These are phyloP conservation scores for Anarhynchus alexandrinus DNA, from an alignment of 2,113 vertebrate species.

Conservation along the genomic window DNA sequence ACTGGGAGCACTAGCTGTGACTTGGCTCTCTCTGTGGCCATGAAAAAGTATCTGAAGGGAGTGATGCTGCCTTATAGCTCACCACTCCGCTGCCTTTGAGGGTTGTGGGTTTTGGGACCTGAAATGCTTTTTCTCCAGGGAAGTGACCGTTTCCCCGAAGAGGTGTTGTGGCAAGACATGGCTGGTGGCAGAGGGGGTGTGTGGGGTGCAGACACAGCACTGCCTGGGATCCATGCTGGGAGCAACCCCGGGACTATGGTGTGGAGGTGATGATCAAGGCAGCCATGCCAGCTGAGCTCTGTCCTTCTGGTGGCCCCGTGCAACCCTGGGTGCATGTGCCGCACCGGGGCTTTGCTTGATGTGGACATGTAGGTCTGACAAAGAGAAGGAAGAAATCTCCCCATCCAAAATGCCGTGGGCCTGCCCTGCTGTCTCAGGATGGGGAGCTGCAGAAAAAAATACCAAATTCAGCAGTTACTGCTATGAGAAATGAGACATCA, in stretches of 20 bases:
- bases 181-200: neutral
- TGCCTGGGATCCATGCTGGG: neutral
- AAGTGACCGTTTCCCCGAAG: neutral
- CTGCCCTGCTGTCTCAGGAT: too few relatives aligned
- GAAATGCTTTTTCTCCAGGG: neutral
- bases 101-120: neutral
- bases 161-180: neutral
- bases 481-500: too few relatives aligned
- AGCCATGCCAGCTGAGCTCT: neutral
- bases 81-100: neutral
- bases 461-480: too few relatives aligned
- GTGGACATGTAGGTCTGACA: neutral
- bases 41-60: neutral
- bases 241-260: neutral
- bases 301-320: neutral
- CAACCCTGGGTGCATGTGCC: too few relatives aligned
- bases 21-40: neutral
- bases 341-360: accelerated
- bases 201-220: neutral
- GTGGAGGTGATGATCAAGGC: neutral
- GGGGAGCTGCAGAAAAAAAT: too few relatives aligned
- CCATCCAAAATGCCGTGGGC: too few relatives aligned
- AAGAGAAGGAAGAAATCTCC: too few relatives aligned
- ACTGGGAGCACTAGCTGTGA: neutral
- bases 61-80: neutral